Evolutionary conservation across 2,797 vertebrate genomes (phyloP).

Genomic region (Thamnophis elegans): DNA sequence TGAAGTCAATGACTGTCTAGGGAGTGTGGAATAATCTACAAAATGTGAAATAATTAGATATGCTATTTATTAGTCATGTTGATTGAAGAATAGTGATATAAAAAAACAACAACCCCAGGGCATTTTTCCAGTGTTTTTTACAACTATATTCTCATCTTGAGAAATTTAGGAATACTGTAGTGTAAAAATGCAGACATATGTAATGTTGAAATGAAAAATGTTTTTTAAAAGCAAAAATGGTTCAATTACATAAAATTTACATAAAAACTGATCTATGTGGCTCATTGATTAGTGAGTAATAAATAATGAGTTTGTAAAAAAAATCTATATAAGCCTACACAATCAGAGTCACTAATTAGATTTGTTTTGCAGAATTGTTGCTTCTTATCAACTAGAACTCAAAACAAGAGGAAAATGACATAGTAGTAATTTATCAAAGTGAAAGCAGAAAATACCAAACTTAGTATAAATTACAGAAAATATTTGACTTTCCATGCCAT

Average conservation of each 20-base stretch:
- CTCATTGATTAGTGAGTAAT: slow-evolving; percentile 7
- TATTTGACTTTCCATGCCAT: neutral
- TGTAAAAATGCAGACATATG: neutral
- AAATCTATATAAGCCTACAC: neutral
- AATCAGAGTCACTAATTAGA: slow-evolving; percentile 2
- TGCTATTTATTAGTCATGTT: slow-evolving; percentile 9
- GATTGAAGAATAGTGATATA: neutral
- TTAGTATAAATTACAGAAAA: neutral
- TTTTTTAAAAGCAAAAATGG: neutral
- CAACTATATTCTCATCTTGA: neutral
- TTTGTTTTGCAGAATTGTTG: neutral
- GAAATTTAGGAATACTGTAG: neutral
- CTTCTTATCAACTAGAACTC: neutral
- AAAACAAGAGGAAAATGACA: neutral
- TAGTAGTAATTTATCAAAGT: neutral
- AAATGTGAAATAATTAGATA: slow-evolving; percentile 21
- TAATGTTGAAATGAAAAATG: neutral
- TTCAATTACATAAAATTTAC: neutral
- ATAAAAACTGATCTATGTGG: neutral
- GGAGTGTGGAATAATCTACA: slow-evolving; percentile 18
- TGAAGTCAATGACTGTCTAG: neutral
- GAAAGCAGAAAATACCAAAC: neutral
- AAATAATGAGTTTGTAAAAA: slow-evolving; percentile 7
- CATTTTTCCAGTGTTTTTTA: neutral
- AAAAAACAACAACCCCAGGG: neutral